Evolutionary conservation across 2,113 vertebrate genomes (phyloP).

Genomic region (Apodemus sylvaticus): DNA sequence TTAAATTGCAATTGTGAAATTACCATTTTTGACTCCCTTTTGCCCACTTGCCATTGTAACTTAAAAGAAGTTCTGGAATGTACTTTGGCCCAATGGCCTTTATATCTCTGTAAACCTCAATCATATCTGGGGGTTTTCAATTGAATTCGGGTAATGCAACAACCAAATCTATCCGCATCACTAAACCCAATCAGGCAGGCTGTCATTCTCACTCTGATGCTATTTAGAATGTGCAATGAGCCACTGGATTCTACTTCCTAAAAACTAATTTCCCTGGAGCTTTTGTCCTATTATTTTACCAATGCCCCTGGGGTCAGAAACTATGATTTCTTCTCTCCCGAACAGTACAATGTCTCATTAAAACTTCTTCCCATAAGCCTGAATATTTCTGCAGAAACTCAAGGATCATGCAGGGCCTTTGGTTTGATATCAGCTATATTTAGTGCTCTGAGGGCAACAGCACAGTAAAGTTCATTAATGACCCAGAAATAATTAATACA

Average conservation of each 20-base stretch:
- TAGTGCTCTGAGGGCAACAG: constrained; percentile 63
- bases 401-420: constrained; percentile 66
- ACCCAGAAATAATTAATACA: constrained; percentile 69
- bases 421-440: constrained; percentile 55
- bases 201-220: constrained; percentile 66
- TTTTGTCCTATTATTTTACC: constrained; percentile 76
- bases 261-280: constrained; percentile 80
- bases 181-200: constrained; percentile 68
- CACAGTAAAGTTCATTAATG: constrained; percentile 66
- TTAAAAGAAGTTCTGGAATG: constrained; percentile 31
- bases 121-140: constrained; percentile 33
- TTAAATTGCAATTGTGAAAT: constrained; percentile 12
- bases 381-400: constrained; percentile 67
- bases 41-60: not conserved
- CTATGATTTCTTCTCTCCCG: constrained; percentile 66
- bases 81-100: not conserved
- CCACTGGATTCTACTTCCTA: constrained; percentile 70
- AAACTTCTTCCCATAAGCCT: constrained; percentile 66
- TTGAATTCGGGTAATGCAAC: constrained; percentile 38
- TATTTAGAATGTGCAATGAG: constrained; percentile 76
- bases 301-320: constrained; percentile 73
- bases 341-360: constrained; percentile 74
- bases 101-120: not conserved
- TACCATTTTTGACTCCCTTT: not conserved
- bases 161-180: constrained; percentile 68